These are phyloP conservation scores for Brachyptera risi DNA, from an alignment of 2,888 invertebrate species.

Conservation along the genomic window DNA sequence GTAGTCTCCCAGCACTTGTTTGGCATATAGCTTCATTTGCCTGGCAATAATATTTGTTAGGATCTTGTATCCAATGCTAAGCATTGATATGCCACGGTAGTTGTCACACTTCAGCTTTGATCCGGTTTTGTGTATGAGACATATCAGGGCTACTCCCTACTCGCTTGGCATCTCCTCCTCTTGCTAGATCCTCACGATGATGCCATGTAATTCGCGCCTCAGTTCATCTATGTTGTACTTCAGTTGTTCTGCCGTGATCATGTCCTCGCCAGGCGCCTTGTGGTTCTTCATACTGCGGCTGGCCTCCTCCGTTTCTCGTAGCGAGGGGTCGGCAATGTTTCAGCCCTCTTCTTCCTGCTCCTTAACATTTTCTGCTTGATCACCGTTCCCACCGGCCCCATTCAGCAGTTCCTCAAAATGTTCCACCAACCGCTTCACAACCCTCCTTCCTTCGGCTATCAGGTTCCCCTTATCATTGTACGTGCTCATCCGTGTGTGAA, in stretches of 20 bases:
- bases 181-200: neutral
- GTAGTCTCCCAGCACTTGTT: slow-evolving; percentile 10
- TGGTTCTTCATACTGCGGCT: neutral
- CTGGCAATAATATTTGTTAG: slow-evolving; percentile 10
- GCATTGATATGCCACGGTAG: slow-evolving; percentile 13
- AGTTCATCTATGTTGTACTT: slow-evolving; percentile 3
- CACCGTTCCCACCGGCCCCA: neutral
- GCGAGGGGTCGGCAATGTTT: neutral
- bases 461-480: slow-evolving; percentile 4
- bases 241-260: slow-evolving; percentile 11
- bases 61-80: slow-evolving; percentile 4
- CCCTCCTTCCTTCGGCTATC: neutral
- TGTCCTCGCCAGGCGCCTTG: slow-evolving; percentile 14
- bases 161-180: slow-evolving; percentile 22
- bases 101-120: neutral
- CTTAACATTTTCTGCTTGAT: neutral
- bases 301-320: neutral
- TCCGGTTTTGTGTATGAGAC: slow-evolving; percentile 17
- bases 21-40: neutral
- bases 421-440: too few species aligned
- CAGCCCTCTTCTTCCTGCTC: neutral
- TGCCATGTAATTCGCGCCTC: neutral
- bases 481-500: neutral
- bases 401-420: neutral
- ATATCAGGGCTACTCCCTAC: slow-evolving; percentile 12